Base-by-base conservation (phyloP, 2,113 vertebrate species). In the Phalacrocorax aristotelis region DNA sequence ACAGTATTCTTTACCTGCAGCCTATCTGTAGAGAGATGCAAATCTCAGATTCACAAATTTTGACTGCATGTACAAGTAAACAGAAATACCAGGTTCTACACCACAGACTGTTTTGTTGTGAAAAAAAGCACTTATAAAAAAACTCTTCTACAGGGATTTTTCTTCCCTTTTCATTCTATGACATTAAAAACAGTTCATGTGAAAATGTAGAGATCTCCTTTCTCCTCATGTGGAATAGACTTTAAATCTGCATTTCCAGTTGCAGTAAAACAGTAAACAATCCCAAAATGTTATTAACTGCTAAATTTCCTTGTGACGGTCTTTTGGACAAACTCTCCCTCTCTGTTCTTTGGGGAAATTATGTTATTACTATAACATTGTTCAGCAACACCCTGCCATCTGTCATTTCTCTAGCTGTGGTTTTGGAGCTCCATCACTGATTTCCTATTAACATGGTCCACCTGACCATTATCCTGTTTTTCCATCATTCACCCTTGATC, bases 221-320 rank as follows among this genome's bases (percentile, higher is more conserved):
- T 87, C 34, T 61, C 46, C 85, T 91, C 32, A 66, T 1, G 1
- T 78, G 36, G 34, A 69, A 75, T 29, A 81, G 74, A 84, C 23
- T 36, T 77, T 64, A 89, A 87, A 94, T 72, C 55, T 91, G 48
- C 12, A 64, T 74, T 95, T 96, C 68, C 71, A 94, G 92, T 92
- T 89, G 77, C 80, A 94, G 17, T 60, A 94, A 74, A 82, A 88
- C 44, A 95, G 66, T 88, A 95, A 86, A 90, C 46, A 76, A 87
- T 48, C 20, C 29, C 27, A 66, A 83, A 44, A 74, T 58, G 52
- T 78, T 85, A 88, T 83, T 92, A 72, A 77, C 62, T 87, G 69
- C 54, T 82, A 76, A 65, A 87, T 58, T 81, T 93, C 36, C 55
- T 79, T 83, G 46, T 54, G 40, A 75, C 5, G 0, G 22, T 60